Evolutionary conservation across 2,888 invertebrate species (phyloP), one percentile per base, ranked within the genome.

Genomic region (Drosophila anomalata): DNA sequence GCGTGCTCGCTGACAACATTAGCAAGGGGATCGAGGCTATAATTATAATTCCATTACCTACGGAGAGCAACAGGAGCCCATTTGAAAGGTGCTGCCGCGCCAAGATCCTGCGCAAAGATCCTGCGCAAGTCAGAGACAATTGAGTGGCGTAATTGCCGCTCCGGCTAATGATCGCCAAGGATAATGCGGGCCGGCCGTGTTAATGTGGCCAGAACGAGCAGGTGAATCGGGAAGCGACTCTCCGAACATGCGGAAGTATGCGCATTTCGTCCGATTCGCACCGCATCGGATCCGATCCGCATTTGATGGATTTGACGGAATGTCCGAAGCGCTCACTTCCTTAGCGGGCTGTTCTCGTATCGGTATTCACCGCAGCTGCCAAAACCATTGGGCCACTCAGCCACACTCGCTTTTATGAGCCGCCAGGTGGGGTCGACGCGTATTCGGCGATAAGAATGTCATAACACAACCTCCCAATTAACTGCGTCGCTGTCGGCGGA

Each of bases 11-110:
- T 78, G 89, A 87, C 89, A 87, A 84, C 86, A 90, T 90, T 90
- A 89, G 86, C 87, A 80, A 24, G 22, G 66, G 67, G 69, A 77
- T 80, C 80, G 76, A 79, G 79, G 83, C 90, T 89, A 89, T 89
- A 89, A 89, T 89, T 89, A 89, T 89, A 89, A 87, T 90, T 90
- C 89, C 89, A 89, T 89, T 89, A 89, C 80, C 81, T 17, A 57
- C 48, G 39, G 54, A 17, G 11, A 68, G 53, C 50, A 77, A 44
- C 36, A 61, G 66, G 60, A 41, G 48, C 60, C 73, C 73, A 78
- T 79, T 62, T 75, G 69, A 77, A 78, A 61, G 81, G 78, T 76
- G 89, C 69, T 46, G 39, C 63, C 26, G 42, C 46, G 31, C 77
- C 77, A 80, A 79, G 87, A 88, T 88, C 89, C 81, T 72, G 73